Percentiles rank a stretch among this genome's conserved stretches.
These are phyloP conservation scores for Gymnarchus niloticus DNA, from an alignment of 2,113 vertebrate genomes.

Conservation along the genomic window DNA sequence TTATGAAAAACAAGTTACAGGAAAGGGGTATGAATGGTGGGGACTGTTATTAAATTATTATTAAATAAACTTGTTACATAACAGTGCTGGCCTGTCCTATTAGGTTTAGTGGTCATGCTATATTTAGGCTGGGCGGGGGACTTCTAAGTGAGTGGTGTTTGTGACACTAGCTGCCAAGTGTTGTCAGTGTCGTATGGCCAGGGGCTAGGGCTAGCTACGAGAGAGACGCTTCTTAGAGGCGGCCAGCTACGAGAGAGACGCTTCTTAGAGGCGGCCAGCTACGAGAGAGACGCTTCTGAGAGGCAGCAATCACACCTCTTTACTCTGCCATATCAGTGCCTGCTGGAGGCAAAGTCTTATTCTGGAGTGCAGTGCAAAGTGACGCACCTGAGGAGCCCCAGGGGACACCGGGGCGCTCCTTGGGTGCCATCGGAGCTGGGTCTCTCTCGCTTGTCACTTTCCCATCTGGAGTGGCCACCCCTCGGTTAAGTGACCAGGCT, in stretches of 20 bases:
- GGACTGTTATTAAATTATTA: constrained; percentile 1
- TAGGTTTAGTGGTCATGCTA: constrained; percentile 11
- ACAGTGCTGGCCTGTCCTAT: not conserved
- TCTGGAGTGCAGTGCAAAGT: constrained; percentile 30
- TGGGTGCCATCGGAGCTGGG: no score
- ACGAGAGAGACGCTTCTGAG: constrained; percentile 27
- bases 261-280: constrained; percentile 27
- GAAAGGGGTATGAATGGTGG: not conserved
- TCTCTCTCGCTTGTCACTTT: no score
- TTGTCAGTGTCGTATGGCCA: constrained; percentile 50
- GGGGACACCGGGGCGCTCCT: no score
- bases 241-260: no score
- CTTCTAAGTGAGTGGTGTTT: constrained; percentile 48
- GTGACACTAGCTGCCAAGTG: constrained; percentile 45
- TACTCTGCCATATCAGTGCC: constrained; percentile 3
- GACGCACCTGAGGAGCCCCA: no score
- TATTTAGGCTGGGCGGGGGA: constrained; percentile 25
- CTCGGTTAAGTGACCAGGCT: no score
- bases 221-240: constrained; percentile 26
- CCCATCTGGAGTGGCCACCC: no score
- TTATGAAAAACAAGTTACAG: no score
- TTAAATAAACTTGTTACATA: constrained; percentile 12
- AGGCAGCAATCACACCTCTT: constrained; percentile 18
- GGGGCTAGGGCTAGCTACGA: constrained; percentile 40
- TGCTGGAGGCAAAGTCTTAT: constrained; percentile 15